phyloP scores from a whole-genome alignment of 2,797 vertebrate species.

The Schizothorax lantsangensis region DNA sequence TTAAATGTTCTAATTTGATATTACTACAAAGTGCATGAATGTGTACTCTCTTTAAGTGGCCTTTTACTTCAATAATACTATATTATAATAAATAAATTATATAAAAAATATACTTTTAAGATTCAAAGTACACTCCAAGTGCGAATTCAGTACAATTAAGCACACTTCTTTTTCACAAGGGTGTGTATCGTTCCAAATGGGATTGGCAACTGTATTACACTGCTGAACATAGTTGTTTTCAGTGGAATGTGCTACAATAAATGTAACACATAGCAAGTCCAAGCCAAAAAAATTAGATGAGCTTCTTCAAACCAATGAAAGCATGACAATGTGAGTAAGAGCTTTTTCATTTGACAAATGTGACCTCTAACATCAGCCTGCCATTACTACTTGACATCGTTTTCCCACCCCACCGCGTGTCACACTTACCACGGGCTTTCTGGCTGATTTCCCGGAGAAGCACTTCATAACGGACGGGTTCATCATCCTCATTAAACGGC shows the following conservation, averaged over 20 bases:
- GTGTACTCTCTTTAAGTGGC: not conserved
- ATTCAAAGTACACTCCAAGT: not conserved
- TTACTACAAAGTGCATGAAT: not conserved
- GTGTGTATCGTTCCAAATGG: not conserved
- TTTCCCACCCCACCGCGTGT: not conserved
- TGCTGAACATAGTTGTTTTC: not conserved
- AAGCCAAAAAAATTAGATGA: not conserved
- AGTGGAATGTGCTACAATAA: not conserved
- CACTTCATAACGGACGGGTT: conserved; percentile 70
- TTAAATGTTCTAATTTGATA: not conserved
- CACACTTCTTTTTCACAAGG: not conserved
- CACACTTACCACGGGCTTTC: conserved; percentile 78
- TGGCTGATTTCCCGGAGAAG: conserved; percentile 79
- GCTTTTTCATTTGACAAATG: conserved; percentile 22
- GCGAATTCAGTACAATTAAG: not conserved
- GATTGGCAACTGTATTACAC: not conserved
- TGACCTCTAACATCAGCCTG: not conserved
- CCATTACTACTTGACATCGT: not conserved
- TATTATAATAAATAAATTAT: not conserved
- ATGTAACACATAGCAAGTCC: not conserved
- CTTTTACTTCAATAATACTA: not conserved
- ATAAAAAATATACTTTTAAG: not conserved
- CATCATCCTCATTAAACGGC: conserved; percentile 66
- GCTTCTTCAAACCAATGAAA: not conserved
- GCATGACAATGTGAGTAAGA: not conserved